Base-by-base conservation (phyloP, 2,113 vertebrate species). In the Bufo bufo region DNA sequence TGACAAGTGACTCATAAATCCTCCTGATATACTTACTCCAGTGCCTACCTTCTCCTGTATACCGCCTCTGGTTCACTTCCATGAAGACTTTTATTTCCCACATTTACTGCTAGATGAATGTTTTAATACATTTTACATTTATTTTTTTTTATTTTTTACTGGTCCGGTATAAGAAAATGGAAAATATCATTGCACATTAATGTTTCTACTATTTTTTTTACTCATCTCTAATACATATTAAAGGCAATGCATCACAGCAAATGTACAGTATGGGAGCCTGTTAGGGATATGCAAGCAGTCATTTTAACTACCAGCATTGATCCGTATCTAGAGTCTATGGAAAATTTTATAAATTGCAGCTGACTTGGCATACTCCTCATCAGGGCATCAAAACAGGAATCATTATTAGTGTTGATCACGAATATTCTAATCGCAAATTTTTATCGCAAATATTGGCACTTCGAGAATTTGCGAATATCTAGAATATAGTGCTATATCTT, bases 1-100 rank as follows among this genome's bases (percentile, higher is more conserved):
- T 85, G 82, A 85, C 69, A 85, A 85, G 84, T 59, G 84, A 75
- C 54, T 85, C 84, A 85, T 85, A 85, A 85, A 85, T 85, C 84
- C 84, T 58, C 59, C 52, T 85, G 69, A 85, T 85, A 75, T 85
- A 85, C 69, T 61, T 52, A 74, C 69, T 85, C 16, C 20, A 4
- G 6, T 8, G 17, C 63, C 19, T 45, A 74, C 54, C 61, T 85
- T 85, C 50, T 20, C 66, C 83, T 74, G 59, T 56, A 63, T 43
- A 72, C 47, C 23, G 52, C n/a, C 61, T 52, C 11, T 33, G 11
- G 4, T 8, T 23, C 52, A 45, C 49, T 4, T 8, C 4, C 45
- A n/a, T 3, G 19, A 58, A 85, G 13, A 69, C 20, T n/a, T 16
- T 56, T 56, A 45, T 43, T 33, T 74, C 13, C 52, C 7, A 17